Evolutionary conservation across 2,797 vertebrate genomes (phyloP), one percentile per base, ranked within the genome.

Genomic region (Gallinago solitaria): DNA sequence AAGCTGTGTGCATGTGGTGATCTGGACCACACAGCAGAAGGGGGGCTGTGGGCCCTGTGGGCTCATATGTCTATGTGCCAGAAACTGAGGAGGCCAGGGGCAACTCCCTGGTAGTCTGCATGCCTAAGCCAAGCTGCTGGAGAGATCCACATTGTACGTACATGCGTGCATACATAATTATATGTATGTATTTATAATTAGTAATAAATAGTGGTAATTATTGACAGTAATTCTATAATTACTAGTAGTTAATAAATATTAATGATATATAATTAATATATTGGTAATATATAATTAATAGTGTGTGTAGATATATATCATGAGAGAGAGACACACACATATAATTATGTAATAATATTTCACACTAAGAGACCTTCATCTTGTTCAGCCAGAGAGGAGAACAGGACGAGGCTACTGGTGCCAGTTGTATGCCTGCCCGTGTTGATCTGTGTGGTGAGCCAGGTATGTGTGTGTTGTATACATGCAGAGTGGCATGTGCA

Each of bases 401-500:
- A n/a, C 12, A 82, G 63, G 77, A 68, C 68, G 86, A 89, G 73
- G 47, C 18, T 54, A 53, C 1, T n/a, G 30, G 21, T 65, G 41
- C 7, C 28, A 25, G 35, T 30, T 48, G 5, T 6, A 33, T 64
- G 28, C 19, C 30, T 59, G 43, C 47, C 53, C 41, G 20, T 39
- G 56, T 9, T 63, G 60, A 64, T 41, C 65, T 37, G 18, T 2
- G 0, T 18, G 81, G 27, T 30, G 70, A 92, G 59, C 7, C 6
- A 1, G 37, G 45, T 20, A 9, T 1, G 5, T 1, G 1, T 17
- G 6, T 41, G 48, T 8, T 64, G 43, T 9, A 15, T 9, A 17
- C 0, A 0, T 28, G 32, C 2, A 2, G 48, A 20, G 17, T 6
- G 6, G 27, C 19, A 6, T 1, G 3, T 45, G 21, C 37, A 15